Percentiles rank a stretch among this genome's conserved stretches.
These are phyloP conservation scores for Porites lobata DNA, from an alignment of 92 coral and sea anemone species.

Conservation along the genomic window DNA sequence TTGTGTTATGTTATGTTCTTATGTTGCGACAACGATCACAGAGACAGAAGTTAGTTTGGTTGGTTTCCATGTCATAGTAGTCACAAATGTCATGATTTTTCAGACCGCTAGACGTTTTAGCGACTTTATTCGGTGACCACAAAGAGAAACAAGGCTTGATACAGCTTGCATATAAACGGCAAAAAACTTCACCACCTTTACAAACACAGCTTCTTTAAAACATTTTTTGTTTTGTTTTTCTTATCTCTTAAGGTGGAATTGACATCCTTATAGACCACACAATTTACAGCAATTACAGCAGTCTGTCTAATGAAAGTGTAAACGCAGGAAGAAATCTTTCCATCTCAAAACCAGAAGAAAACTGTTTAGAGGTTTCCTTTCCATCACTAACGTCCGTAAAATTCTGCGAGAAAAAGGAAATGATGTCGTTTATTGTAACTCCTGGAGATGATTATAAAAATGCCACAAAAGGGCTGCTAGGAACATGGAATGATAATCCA, in stretches of 20 bases:
- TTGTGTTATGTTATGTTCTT: no score
- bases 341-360: constrained; percentile 40
- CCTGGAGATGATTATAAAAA: constrained; percentile 50
- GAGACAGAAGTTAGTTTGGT: no score
- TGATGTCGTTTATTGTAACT: constrained; percentile 38
- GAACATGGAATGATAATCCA: constrained; percentile 73
- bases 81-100: no score
- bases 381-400: constrained; percentile 50
- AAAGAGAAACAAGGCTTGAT: no score
- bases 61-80: no score
- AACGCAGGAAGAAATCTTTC: not conserved
- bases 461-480: constrained; percentile 66
- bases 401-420: constrained; percentile 46
- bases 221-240: not conserved
- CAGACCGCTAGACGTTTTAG: no score
- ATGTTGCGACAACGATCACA: no score
- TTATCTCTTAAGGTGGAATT: not conserved
- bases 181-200: no score
- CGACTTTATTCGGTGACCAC: no score
- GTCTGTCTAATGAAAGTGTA: constrained; percentile 6
- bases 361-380: constrained; percentile 44
- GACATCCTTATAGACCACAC: not conserved
- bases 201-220: no score
- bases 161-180: no score
- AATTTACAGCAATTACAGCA: not conserved